phyloP scores from a whole-genome alignment of 2,797 vertebrate genomes.

The Oreochromis mossambicus region DNA sequence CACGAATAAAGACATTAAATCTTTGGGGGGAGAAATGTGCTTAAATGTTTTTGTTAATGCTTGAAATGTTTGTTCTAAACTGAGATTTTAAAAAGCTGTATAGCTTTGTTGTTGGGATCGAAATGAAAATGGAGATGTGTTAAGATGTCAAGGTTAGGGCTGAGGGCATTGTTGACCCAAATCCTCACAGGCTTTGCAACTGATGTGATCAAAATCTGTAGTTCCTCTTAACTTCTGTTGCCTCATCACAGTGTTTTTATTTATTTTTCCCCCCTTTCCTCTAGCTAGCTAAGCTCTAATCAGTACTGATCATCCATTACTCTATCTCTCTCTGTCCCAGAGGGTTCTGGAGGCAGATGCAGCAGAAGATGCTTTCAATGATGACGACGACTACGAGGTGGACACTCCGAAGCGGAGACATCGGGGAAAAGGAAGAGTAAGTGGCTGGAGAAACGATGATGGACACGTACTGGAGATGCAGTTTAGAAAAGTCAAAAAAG shows the following conservation, averaged over 20 bases:
- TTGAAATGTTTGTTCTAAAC: neutral
- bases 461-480: neutral
- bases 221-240: neutral
- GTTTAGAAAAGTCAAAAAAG: neutral
- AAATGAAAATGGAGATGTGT: neutral
- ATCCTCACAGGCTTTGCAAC: neutral
- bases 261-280: neutral
- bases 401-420: slow-evolving; percentile 95
- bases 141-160: neutral
- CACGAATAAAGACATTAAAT: neutral
- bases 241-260: neutral
- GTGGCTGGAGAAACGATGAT: slow-evolving; percentile 17
- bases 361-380: slow-evolving; percentile 91
- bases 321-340: slow-evolving; percentile 62
- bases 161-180: neutral
- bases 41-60: neutral
- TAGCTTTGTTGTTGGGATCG: neutral
- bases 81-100: neutral
- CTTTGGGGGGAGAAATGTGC: neutral
- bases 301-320: neutral
- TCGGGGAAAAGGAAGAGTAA: slow-evolving; percentile 93
- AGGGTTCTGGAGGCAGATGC: slow-evolving; percentile 97
- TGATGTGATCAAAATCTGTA: neutral
- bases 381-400: slow-evolving; percentile 93
- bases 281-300: neutral